Evolutionary conservation across 2,113 vertebrate genomes (phyloP).

Genomic region (Odocoileus virginianus): DNA sequence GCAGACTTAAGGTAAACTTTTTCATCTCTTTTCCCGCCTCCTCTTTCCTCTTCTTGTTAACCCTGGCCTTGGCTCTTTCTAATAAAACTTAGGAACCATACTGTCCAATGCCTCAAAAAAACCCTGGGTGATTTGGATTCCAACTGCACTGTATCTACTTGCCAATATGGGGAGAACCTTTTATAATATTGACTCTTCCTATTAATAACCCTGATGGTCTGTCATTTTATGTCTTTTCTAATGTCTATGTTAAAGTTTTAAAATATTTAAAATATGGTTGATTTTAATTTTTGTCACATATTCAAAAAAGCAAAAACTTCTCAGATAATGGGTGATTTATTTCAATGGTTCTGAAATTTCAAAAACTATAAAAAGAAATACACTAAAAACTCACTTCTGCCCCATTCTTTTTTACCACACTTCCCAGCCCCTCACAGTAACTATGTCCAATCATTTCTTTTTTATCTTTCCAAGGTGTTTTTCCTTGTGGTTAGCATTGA

Average conservation of each 20-base stretch:
- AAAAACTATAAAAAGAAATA: not conserved
- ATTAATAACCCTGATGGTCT: not conserved
- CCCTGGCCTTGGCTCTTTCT: not conserved
- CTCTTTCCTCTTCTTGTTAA: not conserved
- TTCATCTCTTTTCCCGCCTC: not conserved
- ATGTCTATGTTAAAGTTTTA: not conserved
- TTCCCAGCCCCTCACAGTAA: not conserved
- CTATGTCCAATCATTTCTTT: not conserved
- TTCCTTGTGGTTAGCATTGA: not conserved
- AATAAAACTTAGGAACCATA: not conserved
- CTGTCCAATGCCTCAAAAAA: not conserved
- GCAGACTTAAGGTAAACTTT: not conserved
- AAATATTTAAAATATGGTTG: not conserved
- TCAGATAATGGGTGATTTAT: not conserved
- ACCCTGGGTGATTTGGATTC: not conserved
- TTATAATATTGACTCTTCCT: not conserved
- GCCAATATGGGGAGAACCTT: not conserved
- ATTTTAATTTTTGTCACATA: not conserved
- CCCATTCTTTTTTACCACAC: not conserved
- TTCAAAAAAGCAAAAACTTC: not conserved
- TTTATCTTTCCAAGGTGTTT: not conserved
- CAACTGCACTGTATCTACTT: not conserved
- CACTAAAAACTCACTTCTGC: not conserved
- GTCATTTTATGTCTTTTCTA: not conserved
- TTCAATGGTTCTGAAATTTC: not conserved